These are phyloP conservation scores for Charina bottae DNA, from an alignment of 2,113 vertebrate species.

Conservation along the genomic window DNA sequence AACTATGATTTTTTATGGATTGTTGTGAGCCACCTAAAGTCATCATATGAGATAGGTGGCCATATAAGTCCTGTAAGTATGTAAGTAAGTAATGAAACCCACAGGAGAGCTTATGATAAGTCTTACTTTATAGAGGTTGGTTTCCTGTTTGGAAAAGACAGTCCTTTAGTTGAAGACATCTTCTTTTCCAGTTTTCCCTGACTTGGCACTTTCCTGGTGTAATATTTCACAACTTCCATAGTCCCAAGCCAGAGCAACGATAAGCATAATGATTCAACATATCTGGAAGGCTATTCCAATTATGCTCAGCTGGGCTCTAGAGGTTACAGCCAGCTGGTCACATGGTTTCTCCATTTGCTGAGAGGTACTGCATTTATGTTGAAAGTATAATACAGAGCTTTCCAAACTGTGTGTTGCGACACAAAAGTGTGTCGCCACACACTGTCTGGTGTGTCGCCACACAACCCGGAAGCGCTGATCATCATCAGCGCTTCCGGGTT, in stretches of 20 bases:
- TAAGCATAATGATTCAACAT: not conserved
- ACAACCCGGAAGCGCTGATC: no score
- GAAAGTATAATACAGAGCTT: not conserved
- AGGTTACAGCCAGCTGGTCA: not conserved
- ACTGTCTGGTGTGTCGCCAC: no score
- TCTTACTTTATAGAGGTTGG: not conserved
- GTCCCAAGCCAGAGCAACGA: not conserved
- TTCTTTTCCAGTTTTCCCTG: not conserved
- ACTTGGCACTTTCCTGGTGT: not conserved
- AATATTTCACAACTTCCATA: not conserved
- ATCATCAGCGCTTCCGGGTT: no score
- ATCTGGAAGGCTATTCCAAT: not conserved
- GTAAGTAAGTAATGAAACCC: not conserved
- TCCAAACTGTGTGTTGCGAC: no score
- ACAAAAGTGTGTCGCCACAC: no score
- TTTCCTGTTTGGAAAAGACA: not conserved
- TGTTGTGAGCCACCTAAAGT: not conserved
- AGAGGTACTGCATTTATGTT: not conserved
- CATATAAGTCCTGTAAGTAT: not conserved
- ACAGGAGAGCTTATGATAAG: not conserved
- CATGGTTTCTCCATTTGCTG: not conserved
- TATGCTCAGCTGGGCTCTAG: not conserved
- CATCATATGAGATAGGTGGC: not conserved
- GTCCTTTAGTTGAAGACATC: not conserved
- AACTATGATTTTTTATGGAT: not conserved